phyloP scores from a whole-genome alignment of 2,888 invertebrate species.

The Carpatolechia fugitivella region DNA sequence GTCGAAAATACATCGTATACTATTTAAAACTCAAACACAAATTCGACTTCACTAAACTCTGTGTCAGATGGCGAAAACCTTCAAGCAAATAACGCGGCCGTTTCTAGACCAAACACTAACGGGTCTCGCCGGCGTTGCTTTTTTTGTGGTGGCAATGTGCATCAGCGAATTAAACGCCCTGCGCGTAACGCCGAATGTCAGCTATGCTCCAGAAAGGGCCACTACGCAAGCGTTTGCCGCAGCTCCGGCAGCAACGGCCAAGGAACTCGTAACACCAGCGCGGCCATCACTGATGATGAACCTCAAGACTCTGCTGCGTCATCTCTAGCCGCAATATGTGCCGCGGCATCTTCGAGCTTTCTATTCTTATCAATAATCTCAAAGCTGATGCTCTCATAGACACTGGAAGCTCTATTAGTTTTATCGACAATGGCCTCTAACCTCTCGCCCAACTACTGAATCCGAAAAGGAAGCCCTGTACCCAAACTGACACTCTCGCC shows the following conservation, averaged over 20 bases:
- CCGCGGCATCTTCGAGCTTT: neutral
- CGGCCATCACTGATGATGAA: neutral
- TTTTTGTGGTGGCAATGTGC: neutral
- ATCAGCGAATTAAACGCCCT: neutral
- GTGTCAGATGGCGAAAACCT: too few species aligned
- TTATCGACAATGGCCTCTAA: neutral
- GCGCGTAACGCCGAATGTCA: neutral
- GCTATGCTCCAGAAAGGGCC: neutral
- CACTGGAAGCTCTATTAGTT: neutral
- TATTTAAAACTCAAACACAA: too few species aligned
- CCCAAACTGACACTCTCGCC: too few species aligned
- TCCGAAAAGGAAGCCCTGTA: neutral
- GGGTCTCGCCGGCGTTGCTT: neutral
- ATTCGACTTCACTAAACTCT: neutral
- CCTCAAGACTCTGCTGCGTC: neutral
- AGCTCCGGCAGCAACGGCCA: too few species aligned
- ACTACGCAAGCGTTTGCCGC: neutral
- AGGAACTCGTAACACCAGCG: neutral
- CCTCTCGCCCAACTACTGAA: neutral
- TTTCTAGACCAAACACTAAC: neutral
- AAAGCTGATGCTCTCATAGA: neutral
- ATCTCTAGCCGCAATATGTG: too few species aligned
- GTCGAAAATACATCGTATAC: neutral
- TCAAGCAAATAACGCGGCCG: too few species aligned
- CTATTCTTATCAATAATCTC: neutral